These are phyloP conservation scores for Acronicta psi DNA, from an alignment of 2,888 invertebrate genomes.

Conservation along the genomic window DNA sequence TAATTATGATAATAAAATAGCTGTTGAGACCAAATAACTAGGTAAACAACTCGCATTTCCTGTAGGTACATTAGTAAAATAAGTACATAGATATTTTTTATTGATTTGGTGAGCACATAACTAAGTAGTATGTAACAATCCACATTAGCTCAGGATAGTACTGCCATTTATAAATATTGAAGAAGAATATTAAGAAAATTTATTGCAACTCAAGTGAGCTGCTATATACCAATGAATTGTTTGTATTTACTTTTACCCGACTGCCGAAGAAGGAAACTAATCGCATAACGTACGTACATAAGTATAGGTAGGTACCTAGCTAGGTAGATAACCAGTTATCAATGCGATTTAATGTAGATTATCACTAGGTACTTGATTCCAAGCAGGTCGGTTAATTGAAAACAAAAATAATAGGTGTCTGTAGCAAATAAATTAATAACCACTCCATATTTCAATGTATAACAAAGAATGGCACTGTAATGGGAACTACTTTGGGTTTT, in stretches of 20 bases:
- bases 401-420: too few relatives aligned
- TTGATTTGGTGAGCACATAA: conserved; percentile 23
- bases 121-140: conserved; percentile 15
- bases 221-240: not conserved
- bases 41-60: conserved; percentile 36
- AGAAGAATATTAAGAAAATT: too few relatives aligned
- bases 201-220: conserved; percentile 3
- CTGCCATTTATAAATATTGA: conserved; percentile 32
- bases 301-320: too few relatives aligned
- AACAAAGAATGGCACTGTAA: conserved; percentile 19
- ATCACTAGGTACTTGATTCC: too few relatives aligned
- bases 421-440: too few relatives aligned
- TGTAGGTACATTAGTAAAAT: conserved; percentile 37
- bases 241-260: too few relatives aligned
- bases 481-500: conserved; percentile 19
- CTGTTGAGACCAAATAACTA: conserved; percentile 45
- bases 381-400: too few relatives aligned
- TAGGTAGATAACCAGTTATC: too few relatives aligned
- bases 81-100: conserved; percentile 17
- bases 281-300: too few relatives aligned
- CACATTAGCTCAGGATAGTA: conserved; percentile 19
- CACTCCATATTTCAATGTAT: too few relatives aligned
- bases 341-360: too few relatives aligned
- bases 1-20: conserved; percentile 50
- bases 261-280: too few relatives aligned